phyloP scores from a whole-genome alignment of 2,797 vertebrate genomes.

The Chrysocyon brachyurus region DNA sequence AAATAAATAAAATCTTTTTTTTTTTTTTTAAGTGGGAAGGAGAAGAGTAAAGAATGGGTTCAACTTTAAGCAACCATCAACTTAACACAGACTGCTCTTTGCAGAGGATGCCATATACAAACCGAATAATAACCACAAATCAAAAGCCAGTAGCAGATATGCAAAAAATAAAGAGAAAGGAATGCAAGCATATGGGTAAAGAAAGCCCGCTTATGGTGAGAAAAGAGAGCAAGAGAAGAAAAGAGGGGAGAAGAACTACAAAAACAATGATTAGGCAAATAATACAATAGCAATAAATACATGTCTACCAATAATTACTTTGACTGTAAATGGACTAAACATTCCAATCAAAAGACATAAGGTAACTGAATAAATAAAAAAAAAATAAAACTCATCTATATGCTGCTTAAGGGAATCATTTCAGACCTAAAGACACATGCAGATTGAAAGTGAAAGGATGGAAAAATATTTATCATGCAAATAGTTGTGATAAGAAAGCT shows the following conservation, averaged over 20 bases:
- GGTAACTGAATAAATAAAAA: neutral
- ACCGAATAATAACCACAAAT: neutral
- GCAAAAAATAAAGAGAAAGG: neutral
- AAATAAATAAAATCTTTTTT: no score
- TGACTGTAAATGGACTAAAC: neutral
- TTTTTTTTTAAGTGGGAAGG: neutral
- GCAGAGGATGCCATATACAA: neutral
- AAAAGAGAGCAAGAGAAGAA: neutral
- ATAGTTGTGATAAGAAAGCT: neutral
- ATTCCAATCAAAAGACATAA: neutral
- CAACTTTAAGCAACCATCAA: neutral
- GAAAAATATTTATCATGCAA: neutral
- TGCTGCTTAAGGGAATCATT: neutral
- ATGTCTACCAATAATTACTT: neutral
- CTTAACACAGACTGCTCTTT: neutral
- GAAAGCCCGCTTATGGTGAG: neutral
- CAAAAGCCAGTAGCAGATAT: neutral
- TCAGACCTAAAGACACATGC: neutral
- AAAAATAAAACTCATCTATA: neutral
- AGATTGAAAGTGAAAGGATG: neutral
- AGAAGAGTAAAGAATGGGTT: neutral
- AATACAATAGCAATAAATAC: neutral
- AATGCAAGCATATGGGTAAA: neutral
- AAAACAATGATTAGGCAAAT: neutral
- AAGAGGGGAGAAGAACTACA: neutral